A percentile compares a stretch with the other conserved stretches of the same genome.
Conservation (phyloP, 2,888 invertebrate genomes). For the Teleiodes luculella region DNA sequence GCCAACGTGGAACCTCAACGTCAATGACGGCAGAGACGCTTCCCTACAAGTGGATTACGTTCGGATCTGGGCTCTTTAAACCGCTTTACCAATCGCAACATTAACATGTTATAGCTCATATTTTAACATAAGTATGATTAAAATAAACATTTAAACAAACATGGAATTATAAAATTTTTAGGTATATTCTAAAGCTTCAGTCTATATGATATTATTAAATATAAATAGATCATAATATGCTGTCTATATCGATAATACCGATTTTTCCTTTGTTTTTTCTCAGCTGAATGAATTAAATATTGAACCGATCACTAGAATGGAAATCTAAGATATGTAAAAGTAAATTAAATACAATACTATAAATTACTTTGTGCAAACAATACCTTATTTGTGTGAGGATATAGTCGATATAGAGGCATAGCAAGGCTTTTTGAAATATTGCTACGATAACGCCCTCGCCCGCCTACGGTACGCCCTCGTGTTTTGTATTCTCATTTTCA, state of each 20-base stretch:
- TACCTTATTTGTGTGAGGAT: neutral
- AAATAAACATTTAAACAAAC: conserved; percentile 4
- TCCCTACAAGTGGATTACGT: conserved; percentile 84
- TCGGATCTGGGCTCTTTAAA: conserved; percentile 80
- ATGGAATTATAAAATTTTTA: conserved; percentile 13
- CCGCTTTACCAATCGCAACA: neutral
- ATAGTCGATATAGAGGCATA: too few species aligned
- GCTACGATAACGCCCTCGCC: too few species aligned
- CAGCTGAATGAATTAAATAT: conserved; percentile 93
- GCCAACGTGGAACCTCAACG: conserved; percentile 77
- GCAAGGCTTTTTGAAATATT: too few species aligned
- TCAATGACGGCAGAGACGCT: conserved; percentile 74
- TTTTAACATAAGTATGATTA: neutral
- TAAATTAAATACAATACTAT: neutral
- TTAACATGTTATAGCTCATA: neutral
- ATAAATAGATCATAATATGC: too few species aligned
- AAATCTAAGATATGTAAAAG: conserved; percentile 81
- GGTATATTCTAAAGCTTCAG: conserved; percentile 29
- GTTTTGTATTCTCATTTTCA: too few species aligned
- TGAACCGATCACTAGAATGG: conserved; percentile 95
- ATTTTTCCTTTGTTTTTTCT: conserved; percentile 83
- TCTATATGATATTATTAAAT: conserved; percentile 81
- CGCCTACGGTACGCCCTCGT: too few species aligned
- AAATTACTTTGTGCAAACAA: too few species aligned
- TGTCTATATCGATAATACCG: conserved; percentile 75